phyloP scores from a whole-genome alignment of 2,113 vertebrate species.

The Brachypodius melanocephalos region DNA sequence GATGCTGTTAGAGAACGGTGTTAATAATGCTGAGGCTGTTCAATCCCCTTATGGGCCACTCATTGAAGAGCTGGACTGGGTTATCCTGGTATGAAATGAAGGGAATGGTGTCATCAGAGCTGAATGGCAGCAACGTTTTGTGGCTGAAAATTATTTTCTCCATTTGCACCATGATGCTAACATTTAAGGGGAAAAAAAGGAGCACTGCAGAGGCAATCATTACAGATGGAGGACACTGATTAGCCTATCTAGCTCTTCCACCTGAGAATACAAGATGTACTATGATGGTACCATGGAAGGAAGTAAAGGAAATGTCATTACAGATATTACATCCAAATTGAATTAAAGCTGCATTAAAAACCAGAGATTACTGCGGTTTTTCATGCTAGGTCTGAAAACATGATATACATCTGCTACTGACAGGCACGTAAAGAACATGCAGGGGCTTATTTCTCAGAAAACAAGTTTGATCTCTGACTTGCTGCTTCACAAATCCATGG shows the following conservation, averaged over 20 bases:
- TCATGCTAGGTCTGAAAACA: background rate
- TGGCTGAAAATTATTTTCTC: background rate
- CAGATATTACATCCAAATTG: conserved; percentile 28
- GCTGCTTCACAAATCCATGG: background rate
- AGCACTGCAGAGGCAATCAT: background rate
- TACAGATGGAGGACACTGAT: background rate
- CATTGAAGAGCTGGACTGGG: background rate
- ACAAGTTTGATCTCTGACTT: background rate
- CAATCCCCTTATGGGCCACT: accelerated
- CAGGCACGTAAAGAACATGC: background rate
- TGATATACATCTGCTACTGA: background rate
- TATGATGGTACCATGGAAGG: background rate
- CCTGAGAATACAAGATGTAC: conserved; percentile 12
- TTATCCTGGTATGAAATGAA: background rate
- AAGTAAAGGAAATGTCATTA: conserved; percentile 50
- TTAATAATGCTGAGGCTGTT: background rate
- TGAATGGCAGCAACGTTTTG: background rate
- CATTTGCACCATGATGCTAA: background rate
- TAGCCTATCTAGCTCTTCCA: background rate
- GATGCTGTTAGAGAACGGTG: background rate
- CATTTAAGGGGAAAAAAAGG: background rate
- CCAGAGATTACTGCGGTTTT: background rate
- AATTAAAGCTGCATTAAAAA: conserved; percentile 45
- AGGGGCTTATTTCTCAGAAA: background rate
- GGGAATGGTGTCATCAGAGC: background rate